These are phyloP conservation scores for Drosophila ogumai DNA, from an alignment of 1,140 invertebrate genomes.

Conservation along the genomic window DNA sequence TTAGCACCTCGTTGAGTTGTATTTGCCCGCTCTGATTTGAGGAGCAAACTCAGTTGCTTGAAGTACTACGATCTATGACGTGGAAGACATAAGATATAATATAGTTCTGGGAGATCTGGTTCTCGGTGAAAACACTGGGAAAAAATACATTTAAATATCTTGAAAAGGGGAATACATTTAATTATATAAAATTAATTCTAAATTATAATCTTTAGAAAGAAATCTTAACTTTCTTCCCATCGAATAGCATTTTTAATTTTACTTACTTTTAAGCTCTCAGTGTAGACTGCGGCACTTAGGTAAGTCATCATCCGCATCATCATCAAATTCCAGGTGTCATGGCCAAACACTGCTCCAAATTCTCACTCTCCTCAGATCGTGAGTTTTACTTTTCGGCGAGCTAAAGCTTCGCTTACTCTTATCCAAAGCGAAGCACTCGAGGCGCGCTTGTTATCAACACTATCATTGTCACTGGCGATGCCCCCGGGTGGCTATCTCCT, in stretches of 20 bases:
- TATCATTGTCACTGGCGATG: constrained; percentile 48
- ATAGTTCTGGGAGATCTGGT: not conserved
- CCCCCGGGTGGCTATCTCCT: constrained; percentile 13
- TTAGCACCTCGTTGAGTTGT: constrained; percentile 70
- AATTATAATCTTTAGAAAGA: not conserved
- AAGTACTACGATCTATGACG: constrained; percentile 22
- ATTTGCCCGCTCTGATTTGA: constrained; percentile 70
- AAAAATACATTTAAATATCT: not conserved
- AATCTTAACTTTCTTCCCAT: not conserved
- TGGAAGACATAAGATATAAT: not conserved
- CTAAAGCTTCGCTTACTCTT: constrained; percentile 39
- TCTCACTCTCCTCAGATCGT: constrained; percentile 42
- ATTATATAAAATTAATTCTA: not conserved
- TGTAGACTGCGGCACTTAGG: not conserved
- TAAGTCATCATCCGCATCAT: constrained; percentile 2
- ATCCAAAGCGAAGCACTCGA: constrained; percentile 57
- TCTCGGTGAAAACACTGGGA: not conserved
- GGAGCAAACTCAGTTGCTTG: constrained; percentile 16
- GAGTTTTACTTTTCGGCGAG: constrained; percentile 51
- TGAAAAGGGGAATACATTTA: not conserved
- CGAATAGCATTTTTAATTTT: not conserved
- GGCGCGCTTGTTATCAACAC: constrained; percentile 62
- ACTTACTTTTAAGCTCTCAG: too few relatives aligned
- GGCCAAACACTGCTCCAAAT: constrained; percentile 40
- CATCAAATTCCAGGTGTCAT: constrained; percentile 24